These are phyloP conservation scores for Condylostylus longicornis DNA, from an alignment of 1,140 invertebrate species.

Conservation along the genomic window DNA sequence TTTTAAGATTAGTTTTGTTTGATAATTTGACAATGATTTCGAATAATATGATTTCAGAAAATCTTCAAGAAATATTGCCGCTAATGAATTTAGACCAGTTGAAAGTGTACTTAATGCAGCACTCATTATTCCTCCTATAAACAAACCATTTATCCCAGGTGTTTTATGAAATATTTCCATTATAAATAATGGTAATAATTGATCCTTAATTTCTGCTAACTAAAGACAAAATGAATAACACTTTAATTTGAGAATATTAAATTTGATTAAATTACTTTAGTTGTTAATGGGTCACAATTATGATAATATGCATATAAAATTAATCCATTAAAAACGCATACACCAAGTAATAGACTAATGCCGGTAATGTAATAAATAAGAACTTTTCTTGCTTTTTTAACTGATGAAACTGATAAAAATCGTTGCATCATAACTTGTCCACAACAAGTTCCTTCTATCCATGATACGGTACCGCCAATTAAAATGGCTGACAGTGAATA, in stretches of 20 bases:
- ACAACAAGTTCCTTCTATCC: slow-evolving; percentile 48
- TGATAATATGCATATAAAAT: slow-evolving; percentile 70
- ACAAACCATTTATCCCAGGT: slow-evolving; percentile 63
- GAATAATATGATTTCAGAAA: slow-evolving; percentile 50
- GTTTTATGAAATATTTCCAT: slow-evolving; percentile 61
- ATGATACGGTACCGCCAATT: slow-evolving; percentile 52
- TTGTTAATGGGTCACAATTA: slow-evolving; percentile 70
- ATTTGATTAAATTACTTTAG: slow-evolving; percentile 32
- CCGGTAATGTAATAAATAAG: slow-evolving; percentile 55
- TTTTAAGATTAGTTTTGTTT: slow-evolving; percentile 50
- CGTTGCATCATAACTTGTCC: slow-evolving; percentile 57
- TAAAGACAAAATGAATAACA: slow-evolving; percentile 14
- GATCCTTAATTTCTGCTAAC: slow-evolving; percentile 55
- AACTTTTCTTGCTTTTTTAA: slow-evolving; percentile 48
- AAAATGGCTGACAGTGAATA: slow-evolving; percentile 56
- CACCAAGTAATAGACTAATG: slow-evolving; percentile 37
- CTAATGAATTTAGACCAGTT: slow-evolving; percentile 80
- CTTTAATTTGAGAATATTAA: slow-evolving; percentile 1
- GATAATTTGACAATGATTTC: slow-evolving; percentile 44
- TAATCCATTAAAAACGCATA: slow-evolving; percentile 60
- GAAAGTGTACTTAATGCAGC: slow-evolving; percentile 84
- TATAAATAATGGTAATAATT: slow-evolving; percentile 57
- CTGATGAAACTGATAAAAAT: slow-evolving; percentile 41
- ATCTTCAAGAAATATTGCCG: slow-evolving; percentile 76
- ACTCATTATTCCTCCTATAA: slow-evolving; percentile 73